These are phyloP conservation scores for Hyles vespertilio DNA, from an alignment of 1,140 invertebrate species.

Conservation along the genomic window DNA sequence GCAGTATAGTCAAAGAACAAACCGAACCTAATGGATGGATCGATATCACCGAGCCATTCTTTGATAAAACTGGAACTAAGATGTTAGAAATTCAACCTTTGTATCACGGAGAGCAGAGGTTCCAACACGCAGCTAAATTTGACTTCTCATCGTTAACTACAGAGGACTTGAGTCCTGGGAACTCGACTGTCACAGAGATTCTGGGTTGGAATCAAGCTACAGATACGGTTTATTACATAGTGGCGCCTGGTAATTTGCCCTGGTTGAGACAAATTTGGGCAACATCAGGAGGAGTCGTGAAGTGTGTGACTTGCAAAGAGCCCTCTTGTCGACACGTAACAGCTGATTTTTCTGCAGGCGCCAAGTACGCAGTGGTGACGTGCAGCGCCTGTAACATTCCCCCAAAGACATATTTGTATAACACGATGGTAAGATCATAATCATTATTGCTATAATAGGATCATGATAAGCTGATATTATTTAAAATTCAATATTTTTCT, in stretches of 20 bases:
- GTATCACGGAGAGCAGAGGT: conserved; percentile 47
- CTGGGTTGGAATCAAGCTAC: conserved; percentile 69
- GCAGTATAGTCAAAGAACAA: conserved; percentile 57
- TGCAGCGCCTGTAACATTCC: conserved; percentile 51
- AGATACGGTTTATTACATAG: conserved; percentile 73
- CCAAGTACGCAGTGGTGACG: conserved; percentile 46
- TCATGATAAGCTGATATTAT: too few species aligned
- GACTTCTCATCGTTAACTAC: conserved; percentile 47
- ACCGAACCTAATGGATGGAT: conserved; percentile 69
- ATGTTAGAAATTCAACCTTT: conserved; percentile 62
- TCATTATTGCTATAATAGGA: background rate
- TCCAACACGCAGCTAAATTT: conserved; percentile 60
- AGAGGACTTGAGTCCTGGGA: conserved; percentile 80
- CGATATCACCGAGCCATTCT: conserved; percentile 56
- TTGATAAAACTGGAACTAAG: conserved; percentile 65
- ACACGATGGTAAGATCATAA: conserved; percentile 36
- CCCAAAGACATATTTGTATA: conserved; percentile 50
- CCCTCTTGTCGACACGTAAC: conserved; percentile 46
- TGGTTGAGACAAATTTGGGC: conserved; percentile 76
- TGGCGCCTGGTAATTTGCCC: conserved; percentile 62
- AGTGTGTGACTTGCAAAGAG: conserved; percentile 70
- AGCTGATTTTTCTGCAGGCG: conserved; percentile 44
- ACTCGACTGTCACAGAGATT: conserved; percentile 67
- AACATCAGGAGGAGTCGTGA: conserved; percentile 42
- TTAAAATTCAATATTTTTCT: too few species aligned